Base-by-base conservation (phyloP, 2,797 vertebrate genomes). In the Gallirallus australis region DNA sequence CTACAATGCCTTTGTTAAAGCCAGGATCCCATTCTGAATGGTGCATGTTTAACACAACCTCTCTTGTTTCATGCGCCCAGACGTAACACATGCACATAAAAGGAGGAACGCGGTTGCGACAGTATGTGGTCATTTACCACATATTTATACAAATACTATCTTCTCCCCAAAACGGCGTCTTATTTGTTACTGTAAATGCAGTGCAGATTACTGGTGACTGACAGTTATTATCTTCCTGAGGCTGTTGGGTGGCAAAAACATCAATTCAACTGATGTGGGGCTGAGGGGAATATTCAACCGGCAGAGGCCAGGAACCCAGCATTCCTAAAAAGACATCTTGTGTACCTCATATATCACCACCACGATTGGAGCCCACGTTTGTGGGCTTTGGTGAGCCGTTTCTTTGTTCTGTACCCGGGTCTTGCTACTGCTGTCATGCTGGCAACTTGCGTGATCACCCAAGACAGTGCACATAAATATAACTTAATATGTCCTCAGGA, bases 401-500 rank as follows among this genome's bases (percentile, higher is more conserved):
- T 88, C 4, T 86, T 76, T 81, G 30, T 48, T 93, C 75, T 71
- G 16, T 77, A 53, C 53, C 91, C 75, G 83, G 79, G 42, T 85
- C 75, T 89, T 84, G 37, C 27, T 81, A 63, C 31, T 75, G 39
- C 40, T 92, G 45, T 60, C 89, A 35, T 6, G 6, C 60, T 50
- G 70, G 68, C 40, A 91, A 47, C 75, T 71, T 77, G 64, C 53
- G 61, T 19, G 33, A 89, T 91, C 86, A 85, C 57, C 28, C 61
- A 82, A 92, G 71, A 59, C 64, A 82, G 48, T 12, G 30, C n/a
- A 65, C 94, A 93, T 28, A 92, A 66, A 76, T 78, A 64, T 45
- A 87, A 68, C 79, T 94, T 93, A 87, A 45, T 91, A 86, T 50
- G 31, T 94, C 65, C 82, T 91, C 48, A 15, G 76, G 89, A 96